phyloP scores from a whole-genome alignment of 2,797 vertebrate genomes.

The Morus bassanus region DNA sequence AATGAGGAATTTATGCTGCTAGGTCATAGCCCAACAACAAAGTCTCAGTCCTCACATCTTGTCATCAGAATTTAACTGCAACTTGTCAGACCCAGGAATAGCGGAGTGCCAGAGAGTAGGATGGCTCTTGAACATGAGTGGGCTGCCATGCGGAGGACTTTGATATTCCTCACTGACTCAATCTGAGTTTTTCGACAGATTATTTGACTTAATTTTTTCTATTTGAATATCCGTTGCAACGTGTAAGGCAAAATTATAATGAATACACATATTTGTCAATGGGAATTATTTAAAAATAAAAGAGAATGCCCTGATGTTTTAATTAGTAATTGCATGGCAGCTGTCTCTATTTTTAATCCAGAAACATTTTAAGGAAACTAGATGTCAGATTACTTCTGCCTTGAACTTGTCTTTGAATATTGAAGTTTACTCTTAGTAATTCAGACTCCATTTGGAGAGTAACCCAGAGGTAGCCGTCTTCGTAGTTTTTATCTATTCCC shows the following conservation, averaged over 20 bases:
- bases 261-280: not conserved
- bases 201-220: not conserved
- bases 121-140: not conserved
- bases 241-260: not conserved
- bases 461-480: not conserved
- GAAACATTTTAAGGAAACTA: not conserved
- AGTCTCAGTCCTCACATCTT: not conserved
- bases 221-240: not conserved
- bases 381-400: not conserved
- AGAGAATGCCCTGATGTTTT: not conserved
- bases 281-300: not conserved
- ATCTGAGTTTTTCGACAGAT: not conserved
- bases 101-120: not conserved
- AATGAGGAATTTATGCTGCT: not conserved
- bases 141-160: rapidly evolving
- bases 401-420: not conserved
- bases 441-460: not conserved
- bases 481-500: not conserved
- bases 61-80: not conserved
- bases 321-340: not conserved
- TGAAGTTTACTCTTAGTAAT: not conserved
- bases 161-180: too few relatives aligned
- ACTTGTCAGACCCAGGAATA: not conserved
- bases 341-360: not conserved
- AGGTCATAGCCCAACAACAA: not conserved